These are phyloP conservation scores for Rotaria macrura DNA, from an alignment of 2,888 invertebrate species.

Conservation along the genomic window DNA sequence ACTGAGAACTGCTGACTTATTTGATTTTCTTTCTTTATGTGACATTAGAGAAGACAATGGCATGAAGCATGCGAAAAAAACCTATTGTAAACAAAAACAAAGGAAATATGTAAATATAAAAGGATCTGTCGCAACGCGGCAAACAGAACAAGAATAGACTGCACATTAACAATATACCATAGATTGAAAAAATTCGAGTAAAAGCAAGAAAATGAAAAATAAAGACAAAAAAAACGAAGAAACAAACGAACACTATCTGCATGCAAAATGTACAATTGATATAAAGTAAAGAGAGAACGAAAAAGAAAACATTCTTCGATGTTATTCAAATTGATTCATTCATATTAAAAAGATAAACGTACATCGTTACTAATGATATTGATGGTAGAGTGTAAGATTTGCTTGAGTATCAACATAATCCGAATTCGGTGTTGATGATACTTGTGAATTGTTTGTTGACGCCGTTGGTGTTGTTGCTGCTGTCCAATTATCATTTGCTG, in stretches of 20 bases:
- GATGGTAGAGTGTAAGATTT: background rate
- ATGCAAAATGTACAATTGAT: background rate
- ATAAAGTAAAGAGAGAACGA: no score
- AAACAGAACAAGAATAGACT: background rate
- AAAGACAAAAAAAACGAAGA: background rate
- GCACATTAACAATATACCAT: background rate
- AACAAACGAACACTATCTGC: background rate
- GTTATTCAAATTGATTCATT: background rate
- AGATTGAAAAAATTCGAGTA: background rate
- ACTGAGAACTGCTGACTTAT: background rate
- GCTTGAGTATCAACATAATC: background rate
- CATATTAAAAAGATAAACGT: background rate
- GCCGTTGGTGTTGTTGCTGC: background rate
- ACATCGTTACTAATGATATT: background rate
- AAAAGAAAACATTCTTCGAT: background rate
- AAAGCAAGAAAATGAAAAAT: background rate
- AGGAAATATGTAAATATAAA: background rate
- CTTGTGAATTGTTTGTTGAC: background rate
- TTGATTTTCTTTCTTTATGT: no score
- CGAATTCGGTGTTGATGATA: background rate
- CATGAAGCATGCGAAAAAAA: background rate
- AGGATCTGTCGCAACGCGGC: background rate
- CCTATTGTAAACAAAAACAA: background rate
- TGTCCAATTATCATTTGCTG: background rate
- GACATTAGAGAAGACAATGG: no score